phyloP scores from a whole-genome alignment of 2,113 vertebrate genomes.

The Calcarius ornatus region DNA sequence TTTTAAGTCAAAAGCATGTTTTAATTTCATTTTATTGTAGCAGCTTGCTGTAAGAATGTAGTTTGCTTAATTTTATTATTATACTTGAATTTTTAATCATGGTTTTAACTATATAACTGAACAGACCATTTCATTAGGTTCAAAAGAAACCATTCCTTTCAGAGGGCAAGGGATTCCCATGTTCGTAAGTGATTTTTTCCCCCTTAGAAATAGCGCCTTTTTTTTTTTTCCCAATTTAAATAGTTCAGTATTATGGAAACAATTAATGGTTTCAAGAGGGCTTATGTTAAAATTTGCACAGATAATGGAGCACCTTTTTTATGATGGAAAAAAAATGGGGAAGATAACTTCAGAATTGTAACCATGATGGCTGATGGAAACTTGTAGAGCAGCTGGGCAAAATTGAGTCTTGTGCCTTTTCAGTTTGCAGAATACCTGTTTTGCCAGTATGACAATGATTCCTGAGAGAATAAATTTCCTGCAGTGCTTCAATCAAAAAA shows the following conservation, averaged over 20 bases:
- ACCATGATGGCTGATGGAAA: slow-evolving; percentile 52
- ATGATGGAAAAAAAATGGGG: slow-evolving; percentile 22
- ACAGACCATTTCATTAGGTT: slow-evolving; percentile 71
- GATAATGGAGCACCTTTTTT: slow-evolving; percentile 73
- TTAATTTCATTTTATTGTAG: slow-evolving; percentile 77
- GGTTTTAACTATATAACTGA: slow-evolving; percentile 76
- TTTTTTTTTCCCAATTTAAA: slow-evolving; percentile 51
- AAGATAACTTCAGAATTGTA: slow-evolving; percentile 10
- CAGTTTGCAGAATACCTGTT: slow-evolving; percentile 53
- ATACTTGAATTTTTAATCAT: slow-evolving; percentile 85
- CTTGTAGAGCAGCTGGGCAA: slow-evolving; percentile 39
- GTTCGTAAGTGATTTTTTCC: slow-evolving; percentile 35
- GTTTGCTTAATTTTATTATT: slow-evolving; percentile 75
- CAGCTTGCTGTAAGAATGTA: slow-evolving; percentile 75
- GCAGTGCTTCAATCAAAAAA: slow-evolving; percentile 59
- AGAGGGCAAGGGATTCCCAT: slow-evolving; percentile 69
- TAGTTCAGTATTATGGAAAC: slow-evolving; percentile 79
- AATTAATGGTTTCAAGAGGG: slow-evolving; percentile 69
- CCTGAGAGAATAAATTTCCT: slow-evolving; percentile 49
- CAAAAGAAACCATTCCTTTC: slow-evolving; percentile 73
- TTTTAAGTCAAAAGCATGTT: slow-evolving; percentile 73
- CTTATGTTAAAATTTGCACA: slow-evolving; percentile 78
- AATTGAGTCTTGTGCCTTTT: slow-evolving; percentile 72
- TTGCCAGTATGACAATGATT: slow-evolving; percentile 41
- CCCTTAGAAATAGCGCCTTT: slow-evolving; percentile 52